These are phyloP conservation scores for Lissonota sp. DNA, from an alignment of 2,888 invertebrate species.

Conservation along the genomic window DNA sequence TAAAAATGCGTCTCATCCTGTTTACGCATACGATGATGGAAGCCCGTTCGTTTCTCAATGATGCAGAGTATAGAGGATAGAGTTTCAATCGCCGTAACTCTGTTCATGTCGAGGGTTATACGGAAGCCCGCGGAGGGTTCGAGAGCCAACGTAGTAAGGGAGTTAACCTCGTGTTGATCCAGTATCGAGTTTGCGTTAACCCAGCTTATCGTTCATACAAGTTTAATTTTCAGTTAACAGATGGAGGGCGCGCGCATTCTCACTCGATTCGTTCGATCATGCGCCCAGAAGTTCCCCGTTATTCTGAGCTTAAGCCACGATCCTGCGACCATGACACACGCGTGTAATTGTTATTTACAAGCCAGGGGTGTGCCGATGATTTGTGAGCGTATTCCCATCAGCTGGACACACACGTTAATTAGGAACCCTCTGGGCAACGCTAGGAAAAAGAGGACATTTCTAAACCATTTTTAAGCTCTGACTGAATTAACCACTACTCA, in stretches of 20 bases:
- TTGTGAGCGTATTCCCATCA: slow-evolving; percentile 76
- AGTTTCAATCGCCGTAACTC: slow-evolving; percentile 47
- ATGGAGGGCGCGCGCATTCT: too few relatives aligned
- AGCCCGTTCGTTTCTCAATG: slow-evolving; percentile 38
- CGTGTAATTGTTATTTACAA: slow-evolving; percentile 78
- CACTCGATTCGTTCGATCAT: not conserved
- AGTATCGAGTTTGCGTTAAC: not conserved
- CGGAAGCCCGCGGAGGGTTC: slow-evolving; percentile 38
- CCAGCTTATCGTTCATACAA: not conserved
- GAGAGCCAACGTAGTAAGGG: not conserved
- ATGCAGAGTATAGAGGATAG: slow-evolving; percentile 53
- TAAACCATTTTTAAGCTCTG: slow-evolving; percentile 8
- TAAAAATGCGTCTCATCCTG: slow-evolving; percentile 51
- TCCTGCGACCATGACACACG: slow-evolving; percentile 58
- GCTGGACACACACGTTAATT: slow-evolving; percentile 78
- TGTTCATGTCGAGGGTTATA: slow-evolving; percentile 1
- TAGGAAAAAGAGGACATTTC: too few relatives aligned
- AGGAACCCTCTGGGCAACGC: slow-evolving; percentile 57
- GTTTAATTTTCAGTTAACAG: slow-evolving; percentile 15
- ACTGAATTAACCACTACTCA: not conserved
- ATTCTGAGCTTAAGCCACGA: not conserved
- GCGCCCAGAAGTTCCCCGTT: not conserved
- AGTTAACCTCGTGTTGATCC: not conserved
- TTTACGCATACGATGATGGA: slow-evolving; percentile 31
- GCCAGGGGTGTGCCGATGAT: slow-evolving; percentile 72